Conservation (phyloP, 2,888 invertebrate species). For the Myopa tessellatipennis region DNA sequence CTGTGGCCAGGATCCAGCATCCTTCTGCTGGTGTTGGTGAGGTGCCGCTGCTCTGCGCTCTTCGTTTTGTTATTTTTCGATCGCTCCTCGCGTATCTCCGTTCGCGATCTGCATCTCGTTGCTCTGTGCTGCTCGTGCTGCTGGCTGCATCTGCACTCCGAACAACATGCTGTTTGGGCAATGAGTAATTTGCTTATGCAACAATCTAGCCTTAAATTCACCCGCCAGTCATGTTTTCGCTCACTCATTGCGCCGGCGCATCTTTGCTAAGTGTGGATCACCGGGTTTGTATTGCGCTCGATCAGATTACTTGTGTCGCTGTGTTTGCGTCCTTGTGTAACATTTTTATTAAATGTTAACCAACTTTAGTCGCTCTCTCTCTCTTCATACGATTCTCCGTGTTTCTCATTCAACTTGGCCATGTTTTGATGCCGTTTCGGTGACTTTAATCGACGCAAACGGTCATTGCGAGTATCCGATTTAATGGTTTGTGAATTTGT, state of each 20-base stretch:
- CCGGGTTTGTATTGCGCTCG: constrained; percentile 3
- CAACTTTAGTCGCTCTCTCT: not conserved
- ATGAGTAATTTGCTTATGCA: constrained; percentile 47
- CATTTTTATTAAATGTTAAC: constrained; percentile 24
- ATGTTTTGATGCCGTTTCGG: not conserved
- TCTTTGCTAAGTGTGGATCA: constrained; percentile 2
- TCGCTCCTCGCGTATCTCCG: constrained; percentile 15
- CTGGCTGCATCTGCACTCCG: constrained; percentile 7
- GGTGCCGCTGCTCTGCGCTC: not conserved
- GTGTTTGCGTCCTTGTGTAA: constrained; percentile 28
- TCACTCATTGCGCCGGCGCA: not conserved
- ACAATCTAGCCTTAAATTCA: constrained; percentile 50
- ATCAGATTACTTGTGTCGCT: constrained; percentile 25
- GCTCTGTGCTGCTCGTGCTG: constrained; percentile 2
- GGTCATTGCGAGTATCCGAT: not conserved
- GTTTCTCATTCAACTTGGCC: not conserved
- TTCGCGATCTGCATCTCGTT: constrained; percentile 20
- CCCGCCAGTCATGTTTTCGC: constrained; percentile 17
- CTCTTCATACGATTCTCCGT: not conserved
- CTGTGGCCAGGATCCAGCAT: constrained; percentile 37
- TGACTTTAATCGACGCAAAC: constrained; percentile 8
- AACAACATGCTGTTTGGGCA: constrained; percentile 35
- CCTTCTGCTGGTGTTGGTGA: constrained; percentile 5
- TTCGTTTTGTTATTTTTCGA: constrained; percentile 20
- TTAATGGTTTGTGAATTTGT: not conserved